These are phyloP conservation scores for Caenorhabditis sp. DNA, from an alignment of 2,888 invertebrate species.

Conservation along the genomic window DNA sequence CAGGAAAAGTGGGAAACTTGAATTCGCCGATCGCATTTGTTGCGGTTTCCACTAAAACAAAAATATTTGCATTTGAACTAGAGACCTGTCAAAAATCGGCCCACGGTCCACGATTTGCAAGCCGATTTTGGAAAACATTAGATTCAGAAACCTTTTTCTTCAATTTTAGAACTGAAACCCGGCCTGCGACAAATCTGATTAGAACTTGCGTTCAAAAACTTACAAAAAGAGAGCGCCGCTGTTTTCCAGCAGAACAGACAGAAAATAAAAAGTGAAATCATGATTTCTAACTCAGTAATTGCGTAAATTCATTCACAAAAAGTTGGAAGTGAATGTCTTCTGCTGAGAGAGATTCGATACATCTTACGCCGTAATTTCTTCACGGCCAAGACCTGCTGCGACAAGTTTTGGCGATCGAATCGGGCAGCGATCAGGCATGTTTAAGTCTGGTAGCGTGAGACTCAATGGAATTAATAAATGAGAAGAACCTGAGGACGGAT, in stretches of 20 bases:
- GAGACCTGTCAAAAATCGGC: too few relatives aligned
- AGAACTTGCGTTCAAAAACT: too few relatives aligned
- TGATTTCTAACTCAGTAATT: conserved; percentile 20
- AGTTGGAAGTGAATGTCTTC: conserved; percentile 19
- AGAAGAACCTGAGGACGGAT: not conserved
- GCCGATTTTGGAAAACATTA: too few relatives aligned
- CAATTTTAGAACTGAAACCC: too few relatives aligned
- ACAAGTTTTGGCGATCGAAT: conserved; percentile 55
- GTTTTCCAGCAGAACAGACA: not conserved
- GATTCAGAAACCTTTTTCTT: not conserved
- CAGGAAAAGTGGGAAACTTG: conserved; percentile 23
- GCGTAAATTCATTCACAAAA: conserved; percentile 36
- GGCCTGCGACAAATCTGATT: too few relatives aligned
- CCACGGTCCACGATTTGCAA: too few relatives aligned
- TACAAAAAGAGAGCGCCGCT: not conserved
- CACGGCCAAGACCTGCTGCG: conserved; percentile 54
- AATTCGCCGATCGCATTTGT: conserved; percentile 14
- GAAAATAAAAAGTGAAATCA: conserved; percentile 3
- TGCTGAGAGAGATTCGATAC: conserved; percentile 38
- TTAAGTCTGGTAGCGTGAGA: conserved; percentile 34
- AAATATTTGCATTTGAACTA: not conserved
- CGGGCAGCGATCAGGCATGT: conserved; percentile 35
- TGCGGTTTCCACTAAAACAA: conserved; percentile 17
- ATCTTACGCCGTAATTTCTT: conserved; percentile 49
- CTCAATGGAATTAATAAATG: conserved; percentile 2